A percentile compares a stretch with the other conserved stretches of the same genome.
Conservation (phyloP, 2,113 vertebrate species). For the Symphodus melops region DNA sequence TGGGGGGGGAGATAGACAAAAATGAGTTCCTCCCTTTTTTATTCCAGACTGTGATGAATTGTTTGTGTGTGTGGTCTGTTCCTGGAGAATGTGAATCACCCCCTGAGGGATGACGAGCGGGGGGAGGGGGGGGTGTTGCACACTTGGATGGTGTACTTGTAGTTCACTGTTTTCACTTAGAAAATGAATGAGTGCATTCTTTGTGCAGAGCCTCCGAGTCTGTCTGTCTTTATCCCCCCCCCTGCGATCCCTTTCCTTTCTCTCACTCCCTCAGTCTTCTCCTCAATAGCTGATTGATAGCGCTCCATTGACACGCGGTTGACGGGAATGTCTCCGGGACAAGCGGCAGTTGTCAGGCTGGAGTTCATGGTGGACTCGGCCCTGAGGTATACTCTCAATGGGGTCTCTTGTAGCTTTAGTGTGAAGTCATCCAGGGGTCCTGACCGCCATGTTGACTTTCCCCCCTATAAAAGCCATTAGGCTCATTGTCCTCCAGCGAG, state of each 20-base stretch:
- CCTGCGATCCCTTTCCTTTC: slow-evolving; percentile 12
- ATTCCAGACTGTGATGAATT: slow-evolving; percentile 53
- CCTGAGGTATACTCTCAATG: slow-evolving; percentile 63
- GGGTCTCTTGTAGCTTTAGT: slow-evolving; percentile 64
- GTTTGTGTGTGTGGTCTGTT: slow-evolving; percentile 64
- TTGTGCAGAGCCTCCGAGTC: slow-evolving; percentile 32
- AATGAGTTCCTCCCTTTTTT: slow-evolving; percentile 42
- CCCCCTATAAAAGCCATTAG: slow-evolving; percentile 66
- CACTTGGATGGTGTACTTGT: slow-evolving; percentile 46
- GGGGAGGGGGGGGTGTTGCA: slow-evolving; percentile 24
- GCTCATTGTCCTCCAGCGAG: slow-evolving; percentile 52
- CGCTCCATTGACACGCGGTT: slow-evolving; percentile 53
- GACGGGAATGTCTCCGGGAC: slow-evolving; percentile 66
- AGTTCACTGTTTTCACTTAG: slow-evolving; percentile 60
- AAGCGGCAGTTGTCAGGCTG: slow-evolving; percentile 50
- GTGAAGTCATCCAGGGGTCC: slow-evolving; percentile 63
- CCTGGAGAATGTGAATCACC: slow-evolving; percentile 44
- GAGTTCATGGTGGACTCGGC: slow-evolving; percentile 61
- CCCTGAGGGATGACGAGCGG: slow-evolving; percentile 8
- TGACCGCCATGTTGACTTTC: slow-evolving; percentile 76
- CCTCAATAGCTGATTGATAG: slow-evolving; percentile 69
- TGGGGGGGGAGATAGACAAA: slow-evolving; percentile 13
- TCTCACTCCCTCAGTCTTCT: slow-evolving; percentile 29
- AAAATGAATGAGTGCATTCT: slow-evolving; percentile 70
- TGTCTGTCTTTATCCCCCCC: slow-evolving; percentile 30